Evolutionary conservation across 2,113 vertebrate genomes (phyloP).

Genomic region (Anguilla japonica): DNA sequence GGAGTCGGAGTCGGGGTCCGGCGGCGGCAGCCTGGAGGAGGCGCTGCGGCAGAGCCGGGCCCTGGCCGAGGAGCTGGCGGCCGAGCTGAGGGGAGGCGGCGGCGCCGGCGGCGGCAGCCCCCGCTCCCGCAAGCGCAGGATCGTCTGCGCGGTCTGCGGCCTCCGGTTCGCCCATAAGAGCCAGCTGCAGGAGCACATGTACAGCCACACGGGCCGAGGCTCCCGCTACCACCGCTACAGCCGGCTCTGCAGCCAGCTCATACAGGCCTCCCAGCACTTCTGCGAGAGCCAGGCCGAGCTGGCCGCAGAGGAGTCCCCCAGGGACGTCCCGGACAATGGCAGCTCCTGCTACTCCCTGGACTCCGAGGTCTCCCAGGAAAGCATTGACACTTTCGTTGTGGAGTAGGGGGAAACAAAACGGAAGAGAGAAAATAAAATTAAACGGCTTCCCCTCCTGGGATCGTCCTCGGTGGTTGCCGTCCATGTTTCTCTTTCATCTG

Average conservation of each 20-base stretch:
- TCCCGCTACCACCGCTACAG: conserved; percentile 78
- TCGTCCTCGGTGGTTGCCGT: not conserved
- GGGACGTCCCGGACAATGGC: conserved; percentile 78
- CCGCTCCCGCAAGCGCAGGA: conserved; percentile 79
- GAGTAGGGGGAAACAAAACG: conserved; percentile 67
- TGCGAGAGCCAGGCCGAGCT: conserved; percentile 64
- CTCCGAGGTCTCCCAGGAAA: conserved; percentile 85
- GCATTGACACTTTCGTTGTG: conserved; percentile 76
- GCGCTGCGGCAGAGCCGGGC: conserved; percentile 79
- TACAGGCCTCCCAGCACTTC: conserved; percentile 75
- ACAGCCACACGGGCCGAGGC: conserved; percentile 82
- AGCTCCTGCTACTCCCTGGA: conserved; percentile 84
- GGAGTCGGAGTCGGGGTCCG: conserved; percentile 47
- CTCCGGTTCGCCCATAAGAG: conserved; percentile 83
- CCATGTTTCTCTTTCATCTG: not conserved
- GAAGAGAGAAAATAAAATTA: not conserved
- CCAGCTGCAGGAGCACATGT: conserved; percentile 93
- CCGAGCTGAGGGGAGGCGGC: conserved; percentile 71
- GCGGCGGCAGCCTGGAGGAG: conserved; percentile 67
- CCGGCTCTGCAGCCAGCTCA: conserved; percentile 71
- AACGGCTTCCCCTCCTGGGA: not conserved
- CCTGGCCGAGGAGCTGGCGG: conserved; percentile 74
- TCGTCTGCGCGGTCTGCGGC: conserved; percentile 85
- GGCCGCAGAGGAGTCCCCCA: conserved; percentile 64
- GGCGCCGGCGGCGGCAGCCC: not conserved